Base-by-base conservation (phyloP, 2,797 vertebrate genomes). In the Amphiprion clarkii region DNA sequence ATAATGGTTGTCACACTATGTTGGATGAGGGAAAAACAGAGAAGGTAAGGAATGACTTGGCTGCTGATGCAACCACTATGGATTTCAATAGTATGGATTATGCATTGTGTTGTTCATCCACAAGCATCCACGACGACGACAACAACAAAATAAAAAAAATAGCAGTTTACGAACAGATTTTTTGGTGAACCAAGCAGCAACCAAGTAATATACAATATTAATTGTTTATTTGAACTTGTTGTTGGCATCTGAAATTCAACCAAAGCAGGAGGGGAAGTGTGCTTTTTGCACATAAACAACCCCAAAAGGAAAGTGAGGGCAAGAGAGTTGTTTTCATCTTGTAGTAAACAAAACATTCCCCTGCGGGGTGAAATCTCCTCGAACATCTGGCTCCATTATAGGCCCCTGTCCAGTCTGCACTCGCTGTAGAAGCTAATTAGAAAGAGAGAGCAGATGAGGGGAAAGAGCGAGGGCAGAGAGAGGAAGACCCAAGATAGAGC, bases 321-420 rank as follows among this genome's bases (percentile, higher is more conserved):
- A 84, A 88, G 82, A 87, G 79, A 87, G 87, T 79, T 90, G 85
- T 91, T 95, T 93, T 93, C 85, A 87, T 93, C 90, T 79, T 82
- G 87, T 93, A 88, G 92, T 94, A 94, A 94, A 95, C 89, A 91
- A 93, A 93, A 87, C 76, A 71, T 88, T 77, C 88, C 90, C 92
- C 93, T 85, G 86, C 71, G 74, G 92, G 89, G 81, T 77, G 74
- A 91, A 88, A 93, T 89, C 89, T 90, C 83, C 60, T 85, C 86
- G 36, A 94, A 95, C 94, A 94, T 95, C 93, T 94, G 93, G 92
- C 91, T 89, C 79, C 87, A 87, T 91, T 88, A 90, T 87, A 86
- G 73, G 81, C 81, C 85, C 83, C 88, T 92, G 94, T 94, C 94
- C 93, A 92, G 90, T 89, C 86, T 80, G 78, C 72, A 81, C 75